These are phyloP conservation scores for Salminus brasiliensis DNA, from an alignment of 2,113 vertebrate genomes.

Conservation along the genomic window DNA sequence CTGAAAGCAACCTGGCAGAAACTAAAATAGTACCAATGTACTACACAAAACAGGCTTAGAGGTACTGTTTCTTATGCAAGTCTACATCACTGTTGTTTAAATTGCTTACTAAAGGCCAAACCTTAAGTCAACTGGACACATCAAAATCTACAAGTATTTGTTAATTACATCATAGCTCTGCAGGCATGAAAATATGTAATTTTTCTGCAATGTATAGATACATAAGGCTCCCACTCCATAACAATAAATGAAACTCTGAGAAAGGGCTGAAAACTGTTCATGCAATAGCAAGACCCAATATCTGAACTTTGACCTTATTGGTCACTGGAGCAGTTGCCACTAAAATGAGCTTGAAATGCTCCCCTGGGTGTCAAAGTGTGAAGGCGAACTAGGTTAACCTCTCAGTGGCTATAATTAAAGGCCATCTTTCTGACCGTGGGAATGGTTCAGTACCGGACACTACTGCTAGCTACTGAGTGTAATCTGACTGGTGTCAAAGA, in stretches of 20 bases:
- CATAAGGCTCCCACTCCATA: background rate
- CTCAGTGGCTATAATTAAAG: conserved; percentile 67
- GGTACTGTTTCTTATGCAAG: too few relatives aligned
- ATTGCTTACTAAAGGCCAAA: too few relatives aligned
- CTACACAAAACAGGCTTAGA: too few relatives aligned
- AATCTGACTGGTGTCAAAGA: conserved; percentile 41
- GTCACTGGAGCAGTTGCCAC: conserved; percentile 58
- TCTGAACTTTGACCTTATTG: conserved; percentile 64
- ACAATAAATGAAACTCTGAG: background rate
- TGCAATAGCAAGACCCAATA: conserved; percentile 38
- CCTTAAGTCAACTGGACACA: background rate
- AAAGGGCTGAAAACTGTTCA: conserved; percentile 11
- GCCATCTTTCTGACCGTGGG: conserved; percentile 73
- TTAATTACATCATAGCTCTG: background rate
- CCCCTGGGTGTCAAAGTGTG: conserved; percentile 63
- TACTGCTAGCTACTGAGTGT: conserved; percentile 47
- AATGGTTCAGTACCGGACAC: conserved; percentile 62
- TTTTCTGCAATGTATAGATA: background rate
- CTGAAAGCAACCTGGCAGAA: background rate
- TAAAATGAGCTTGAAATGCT: conserved; percentile 74
- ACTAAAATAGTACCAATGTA: too few relatives aligned
- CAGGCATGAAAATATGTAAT: background rate
- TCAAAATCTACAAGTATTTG: background rate
- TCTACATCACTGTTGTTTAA: too few relatives aligned
- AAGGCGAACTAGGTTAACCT: conserved; percentile 75